phyloP scores from a whole-genome alignment of 1,140 invertebrate genomes.

The Diorhabda carinulata region DNA sequence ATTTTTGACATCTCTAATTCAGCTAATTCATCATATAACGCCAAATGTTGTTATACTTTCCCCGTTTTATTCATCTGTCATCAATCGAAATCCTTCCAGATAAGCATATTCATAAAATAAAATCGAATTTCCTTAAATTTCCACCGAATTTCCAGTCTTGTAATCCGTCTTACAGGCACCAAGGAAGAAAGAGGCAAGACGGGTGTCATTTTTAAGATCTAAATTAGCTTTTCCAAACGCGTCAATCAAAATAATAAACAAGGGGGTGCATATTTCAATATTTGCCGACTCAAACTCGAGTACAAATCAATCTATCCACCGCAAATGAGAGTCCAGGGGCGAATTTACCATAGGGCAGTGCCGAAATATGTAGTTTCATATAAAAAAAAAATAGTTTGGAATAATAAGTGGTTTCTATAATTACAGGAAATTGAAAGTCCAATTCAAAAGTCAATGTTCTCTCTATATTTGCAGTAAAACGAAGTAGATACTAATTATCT shows the following conservation, averaged over 20 bases:
- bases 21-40: too few relatives aligned
- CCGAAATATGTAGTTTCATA: too few relatives aligned
- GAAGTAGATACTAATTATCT: too few relatives aligned
- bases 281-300: conserved; percentile 29
- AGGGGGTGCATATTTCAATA: conserved; percentile 48
- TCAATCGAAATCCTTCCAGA: not conserved
- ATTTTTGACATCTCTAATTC: too few relatives aligned
- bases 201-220: conserved; percentile 20
- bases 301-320: conserved; percentile 35
- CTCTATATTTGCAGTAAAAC: too few relatives aligned
- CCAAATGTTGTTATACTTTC: not conserved
- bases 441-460: too few relatives aligned
- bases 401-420: too few relatives aligned
- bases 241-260: conserved; percentile 46
- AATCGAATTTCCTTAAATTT: conserved; percentile 3
- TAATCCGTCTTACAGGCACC: conserved; percentile 18
- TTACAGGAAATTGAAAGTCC: too few relatives aligned
- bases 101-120: not conserved
- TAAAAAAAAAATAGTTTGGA: too few relatives aligned
- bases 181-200: conserved; percentile 1
- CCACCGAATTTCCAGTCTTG: conserved; percentile 12
- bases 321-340: conserved; percentile 21
- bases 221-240: conserved; percentile 40
- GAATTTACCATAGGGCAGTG: not conserved
- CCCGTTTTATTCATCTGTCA: not conserved